Conservation (phyloP, 2,888 invertebrate species). For the Fissipunctia ypsillon region DNA sequence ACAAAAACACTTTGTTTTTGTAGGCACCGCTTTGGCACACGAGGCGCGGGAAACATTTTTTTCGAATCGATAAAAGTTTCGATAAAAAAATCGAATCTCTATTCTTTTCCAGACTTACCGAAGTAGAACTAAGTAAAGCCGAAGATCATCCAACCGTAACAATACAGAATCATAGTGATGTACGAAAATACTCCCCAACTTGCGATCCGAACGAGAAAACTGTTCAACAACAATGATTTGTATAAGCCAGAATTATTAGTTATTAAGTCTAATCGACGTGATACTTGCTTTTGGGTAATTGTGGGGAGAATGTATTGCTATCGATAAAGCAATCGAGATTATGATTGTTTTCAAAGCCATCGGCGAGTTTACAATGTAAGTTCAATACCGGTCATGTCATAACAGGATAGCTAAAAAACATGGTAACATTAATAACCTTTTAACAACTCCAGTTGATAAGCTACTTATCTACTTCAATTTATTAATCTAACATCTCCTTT, state of each 20-base stretch:
- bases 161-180: slow-evolving; percentile 66
- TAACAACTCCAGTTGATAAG: neutral
- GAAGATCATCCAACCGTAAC: slow-evolving; percentile 64
- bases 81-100: slow-evolving; percentile 50
- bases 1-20: slow-evolving; percentile 53
- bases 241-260: slow-evolving; percentile 47
- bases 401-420: neutral
- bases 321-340: neutral
- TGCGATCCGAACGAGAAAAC: slow-evolving; percentile 34
- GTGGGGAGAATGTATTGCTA: neutral
- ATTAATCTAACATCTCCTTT: neutral
- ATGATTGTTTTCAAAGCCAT: neutral
- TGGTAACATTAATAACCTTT: neutral
- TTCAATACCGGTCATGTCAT: neutral
- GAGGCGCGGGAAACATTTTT: slow-evolving; percentile 21
- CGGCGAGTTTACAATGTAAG: neutral
- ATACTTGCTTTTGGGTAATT: slow-evolving; percentile 17
- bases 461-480: neutral
- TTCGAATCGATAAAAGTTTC: slow-evolving; percentile 42
- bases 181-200: slow-evolving; percentile 55
- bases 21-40: slow-evolving; percentile 31
- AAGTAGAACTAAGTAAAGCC: slow-evolving; percentile 64
- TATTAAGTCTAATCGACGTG: slow-evolving; percentile 36
- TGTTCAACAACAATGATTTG: slow-evolving; percentile 55
- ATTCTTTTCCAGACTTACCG: slow-evolving; percentile 42